Evolutionary conservation across 2,113 vertebrate genomes (phyloP), one percentile per base, ranked within the genome.

Genomic region (Scomber colias): DNA sequence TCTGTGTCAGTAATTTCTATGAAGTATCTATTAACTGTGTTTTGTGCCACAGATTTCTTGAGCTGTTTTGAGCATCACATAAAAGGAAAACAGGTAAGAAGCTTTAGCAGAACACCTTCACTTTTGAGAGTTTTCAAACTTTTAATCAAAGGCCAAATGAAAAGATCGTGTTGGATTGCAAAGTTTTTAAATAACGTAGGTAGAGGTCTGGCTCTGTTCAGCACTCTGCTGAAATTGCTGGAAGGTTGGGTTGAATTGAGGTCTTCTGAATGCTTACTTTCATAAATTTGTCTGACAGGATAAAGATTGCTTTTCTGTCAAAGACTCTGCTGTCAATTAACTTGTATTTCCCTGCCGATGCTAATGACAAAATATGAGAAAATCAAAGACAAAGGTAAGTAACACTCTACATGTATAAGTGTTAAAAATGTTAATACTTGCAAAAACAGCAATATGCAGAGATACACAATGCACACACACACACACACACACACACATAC

Each of bases 101-200:
- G 51, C 54, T 71, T 5, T 7, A 48, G 21, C 24, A 11, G 6
- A 35, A 54, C 31, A 17, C 1, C 3, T 48, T 14, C 21, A 19
- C 13, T 55, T 63, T 35, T 35, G 11, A 74, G 64, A 31, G 35
- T 81, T 81, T 73, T 78, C 17, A 69, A 77, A 82, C 56, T 54
- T 73, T 61, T 19, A 84, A 55, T 81, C 40, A 80, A 83, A 83
- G 72, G 80, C 64, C 68, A 83, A 80, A 53, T 50, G 62, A 89
- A 27, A 51, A 88, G 63, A 77, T 50, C 45, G 17, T 31, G 49
- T 48, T 75, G 74, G 71, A 77, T 77, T 61, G 51, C 17, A 55
- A 72, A 74, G 64, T 64, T 65, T 40, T 55, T 44, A 30, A 56
- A 70, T 64, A 51, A 69, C 84, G 50, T 61, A 49, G 5, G 69